Evolutionary conservation across 2,113 vertebrate genomes (phyloP).

Genomic region (Leptodactylus fuscus): DNA sequence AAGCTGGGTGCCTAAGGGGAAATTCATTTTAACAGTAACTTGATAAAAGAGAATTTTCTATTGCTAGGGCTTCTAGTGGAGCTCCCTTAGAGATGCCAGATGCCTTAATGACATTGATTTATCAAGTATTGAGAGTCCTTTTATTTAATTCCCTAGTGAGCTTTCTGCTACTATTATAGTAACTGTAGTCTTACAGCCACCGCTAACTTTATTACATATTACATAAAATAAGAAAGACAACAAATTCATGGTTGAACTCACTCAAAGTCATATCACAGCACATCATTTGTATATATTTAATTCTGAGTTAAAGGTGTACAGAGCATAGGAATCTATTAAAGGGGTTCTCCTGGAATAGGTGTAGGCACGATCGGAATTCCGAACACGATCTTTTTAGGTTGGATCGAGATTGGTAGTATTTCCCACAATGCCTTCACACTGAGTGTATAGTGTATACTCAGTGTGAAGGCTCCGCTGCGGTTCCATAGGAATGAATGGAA

Average conservation of each 20-base stretch:
- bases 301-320: too few relatives aligned
- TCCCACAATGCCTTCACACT: too few relatives aligned
- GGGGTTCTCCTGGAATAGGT: too few relatives aligned
- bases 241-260: background rate
- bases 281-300: too few relatives aligned
- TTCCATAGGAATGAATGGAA: too few relatives aligned
- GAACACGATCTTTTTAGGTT: too few relatives aligned
- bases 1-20: background rate
- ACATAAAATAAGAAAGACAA: background rate
- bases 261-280: background rate
- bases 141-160: background rate
- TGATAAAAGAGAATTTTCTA: background rate
- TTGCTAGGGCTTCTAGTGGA: background rate
- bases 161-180: constrained; percentile 1
- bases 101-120: background rate
- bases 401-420: too few relatives aligned
- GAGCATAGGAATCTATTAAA: too few relatives aligned
- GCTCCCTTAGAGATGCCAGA: background rate
- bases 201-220: background rate
- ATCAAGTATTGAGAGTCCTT: background rate
- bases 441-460: too few relatives aligned
- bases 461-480: too few relatives aligned
- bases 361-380: too few relatives aligned
- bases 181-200: background rate
- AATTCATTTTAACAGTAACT: background rate